phyloP scores from a whole-genome alignment of 2,113 vertebrate genomes.

The Archilochus colubris region DNA sequence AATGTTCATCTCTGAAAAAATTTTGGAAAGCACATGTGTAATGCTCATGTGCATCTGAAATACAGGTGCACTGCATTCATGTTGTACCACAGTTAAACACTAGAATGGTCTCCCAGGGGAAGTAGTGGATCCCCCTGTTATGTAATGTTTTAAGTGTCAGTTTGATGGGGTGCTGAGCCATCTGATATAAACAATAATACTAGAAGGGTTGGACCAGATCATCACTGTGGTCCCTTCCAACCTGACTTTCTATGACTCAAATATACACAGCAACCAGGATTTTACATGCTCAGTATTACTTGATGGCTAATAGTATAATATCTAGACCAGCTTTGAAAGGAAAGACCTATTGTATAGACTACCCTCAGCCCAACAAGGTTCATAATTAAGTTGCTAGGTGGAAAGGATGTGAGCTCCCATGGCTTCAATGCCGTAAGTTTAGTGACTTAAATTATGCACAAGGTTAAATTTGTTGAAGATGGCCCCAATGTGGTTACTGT shows the following conservation, averaged over 20 bases:
- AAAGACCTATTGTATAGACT: not conserved
- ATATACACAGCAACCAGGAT: fast-evolving
- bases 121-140: too few relatives aligned
- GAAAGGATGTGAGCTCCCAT: not conserved
- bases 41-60: not conserved
- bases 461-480: not conserved
- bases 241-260: too few relatives aligned
- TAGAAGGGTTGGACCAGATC: too few relatives aligned
- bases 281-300: not conserved
- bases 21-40: fast-evolving
- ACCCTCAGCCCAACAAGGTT: not conserved
- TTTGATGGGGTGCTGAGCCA: too few relatives aligned
- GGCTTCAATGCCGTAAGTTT: not conserved
- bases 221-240: too few relatives aligned
- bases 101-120: too few relatives aligned
- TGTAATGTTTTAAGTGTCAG: too few relatives aligned
- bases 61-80: too few relatives aligned
- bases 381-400: not conserved
- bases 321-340: not conserved
- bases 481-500: not conserved
- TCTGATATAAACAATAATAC: too few relatives aligned
- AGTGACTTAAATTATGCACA: not conserved
- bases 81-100: too few relatives aligned
- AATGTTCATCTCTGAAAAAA: not conserved
- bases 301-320: not conserved